Base-by-base conservation (phyloP, 2,888 invertebrate genomes). In the Sthenelais limicola region DNA sequence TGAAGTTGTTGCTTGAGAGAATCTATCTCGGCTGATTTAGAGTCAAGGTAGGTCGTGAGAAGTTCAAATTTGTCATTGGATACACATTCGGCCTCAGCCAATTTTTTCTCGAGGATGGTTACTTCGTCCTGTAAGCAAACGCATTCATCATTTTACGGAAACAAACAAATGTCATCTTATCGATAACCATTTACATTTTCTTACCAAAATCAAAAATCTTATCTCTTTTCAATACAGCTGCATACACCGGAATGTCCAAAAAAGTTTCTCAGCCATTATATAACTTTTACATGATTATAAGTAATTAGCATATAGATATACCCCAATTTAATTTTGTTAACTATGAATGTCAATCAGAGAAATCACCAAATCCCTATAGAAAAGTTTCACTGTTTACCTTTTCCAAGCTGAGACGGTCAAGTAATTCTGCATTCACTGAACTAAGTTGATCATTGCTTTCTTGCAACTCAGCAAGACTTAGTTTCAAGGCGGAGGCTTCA, bases 31-130 rank as follows among this genome's bases (percentile, higher is more conserved):
- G 62, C 62, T 3, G 62, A 21, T 43, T 62, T 62, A 1, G 62
- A 62, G 62, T 62, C 62, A 1, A 62, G 62, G 62, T 62, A 62
- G 24, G 35, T 62, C 38, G 47, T 30, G 48, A 48, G 48, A 18
- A 67, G 47, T 43, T 67, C 67, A 48, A 30, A 67, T 43, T 67
- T 67, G 47, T 67, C 67, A 9, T 48, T 43, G 28, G 67, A 48
- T 26, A 67, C 12, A 26, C 38, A 21, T 21, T 70, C 70, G 4
- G 70, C 70, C 35, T 70, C 52, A 2, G 35, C 21, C 26, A 70
- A n/a, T 56, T 70, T 70, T 43, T 70, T 51, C 43, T 70, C 54
- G 26, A 70, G 43, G 0, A 47, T 24, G 7, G 12, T 56, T 3
- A 54, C 43, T 35, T 70, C 70, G 2, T 70, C 70, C 68, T 68